Evolutionary conservation across 2,888 invertebrate genomes (phyloP), one percentile per base, ranked within the genome.

Genomic region (Rhimphoctona megacephalus): DNA sequence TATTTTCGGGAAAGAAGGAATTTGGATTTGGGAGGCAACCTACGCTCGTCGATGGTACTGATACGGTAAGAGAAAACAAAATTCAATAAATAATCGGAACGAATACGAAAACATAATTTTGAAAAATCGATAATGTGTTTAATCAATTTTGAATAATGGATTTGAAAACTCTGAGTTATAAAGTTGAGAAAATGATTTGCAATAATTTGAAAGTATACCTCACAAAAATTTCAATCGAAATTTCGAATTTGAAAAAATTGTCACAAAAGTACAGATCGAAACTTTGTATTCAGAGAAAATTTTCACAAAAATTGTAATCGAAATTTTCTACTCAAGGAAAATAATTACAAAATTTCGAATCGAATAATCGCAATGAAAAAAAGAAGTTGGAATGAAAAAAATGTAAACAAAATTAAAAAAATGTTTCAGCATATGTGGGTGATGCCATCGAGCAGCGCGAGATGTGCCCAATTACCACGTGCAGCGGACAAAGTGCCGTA

Each of bases 401-500:
- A 57, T 3, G 22, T 57, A 25, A 57, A 25, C 0, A 54, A 25
- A 11, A 25, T n/a, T 25, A 25, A 14, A 61, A 49, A 49, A 11
- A 80, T 84, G 43, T 89, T 86, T 85, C 96, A 99, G 99, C 97
- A 98, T 94, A 98, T 99, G 96, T 99, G 98, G 98, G 99, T 99
- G 94, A 99, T 99, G 99, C 99, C 99, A 89, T 99, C 99, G 80
- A 99, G 99, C 76, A 99, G 98, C 93, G 99, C 99, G 74, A 96
- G 99, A 78, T 99, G 99, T 95, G 98, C 99, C 57, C 99, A 99
- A 95, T 95, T 99, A 90, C 99, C 99, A n/a, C 96, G 99, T 90
- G 99, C 99, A 30, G 98, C 98, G 0, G 99, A 99, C 95, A 99
- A 99, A 95, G 98, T 99, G 85, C 99, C 99, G 89, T 99, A 99